Conservation (phyloP, 2,113 vertebrate genomes). For the Myrmecophaga tridactyla region DNA sequence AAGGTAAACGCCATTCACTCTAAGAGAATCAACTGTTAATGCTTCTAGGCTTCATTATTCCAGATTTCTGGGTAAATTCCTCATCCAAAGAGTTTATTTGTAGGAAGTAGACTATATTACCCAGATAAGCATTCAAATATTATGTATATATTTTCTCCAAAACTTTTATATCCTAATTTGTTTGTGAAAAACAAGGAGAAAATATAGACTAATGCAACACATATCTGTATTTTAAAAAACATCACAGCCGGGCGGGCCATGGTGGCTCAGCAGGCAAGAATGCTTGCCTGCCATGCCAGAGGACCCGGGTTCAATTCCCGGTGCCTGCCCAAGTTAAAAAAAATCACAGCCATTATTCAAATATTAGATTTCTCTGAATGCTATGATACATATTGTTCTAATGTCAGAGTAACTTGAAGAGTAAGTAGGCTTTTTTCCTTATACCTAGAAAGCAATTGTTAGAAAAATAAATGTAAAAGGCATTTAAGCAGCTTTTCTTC, state of each 20-base stretch:
- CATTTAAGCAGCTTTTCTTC: constrained; percentile 42
- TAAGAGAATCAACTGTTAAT: background rate
- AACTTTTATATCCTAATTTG: background rate
- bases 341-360: background rate
- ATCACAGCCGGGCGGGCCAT: no score
- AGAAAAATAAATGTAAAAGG: constrained; percentile 10
- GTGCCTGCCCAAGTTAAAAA: no score
- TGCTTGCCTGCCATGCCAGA: no score
- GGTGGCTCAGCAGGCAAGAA: no score
- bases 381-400: background rate
- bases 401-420: background rate
- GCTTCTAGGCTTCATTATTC: background rate
- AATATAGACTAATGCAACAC: background rate
- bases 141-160: background rate
- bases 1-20: background rate
- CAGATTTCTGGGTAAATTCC: background rate
- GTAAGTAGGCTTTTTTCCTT: background rate
- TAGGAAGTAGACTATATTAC: background rate
- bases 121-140: background rate
- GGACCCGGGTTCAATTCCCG: no score
- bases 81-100: constrained; percentile 1
- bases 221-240: background rate
- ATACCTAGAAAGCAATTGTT: constrained; percentile 26
- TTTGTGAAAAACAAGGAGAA: background rate
- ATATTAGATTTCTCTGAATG: background rate